Base-by-base conservation (phyloP, 2,888 invertebrate species). In the Cerceris ruficornis region DNA sequence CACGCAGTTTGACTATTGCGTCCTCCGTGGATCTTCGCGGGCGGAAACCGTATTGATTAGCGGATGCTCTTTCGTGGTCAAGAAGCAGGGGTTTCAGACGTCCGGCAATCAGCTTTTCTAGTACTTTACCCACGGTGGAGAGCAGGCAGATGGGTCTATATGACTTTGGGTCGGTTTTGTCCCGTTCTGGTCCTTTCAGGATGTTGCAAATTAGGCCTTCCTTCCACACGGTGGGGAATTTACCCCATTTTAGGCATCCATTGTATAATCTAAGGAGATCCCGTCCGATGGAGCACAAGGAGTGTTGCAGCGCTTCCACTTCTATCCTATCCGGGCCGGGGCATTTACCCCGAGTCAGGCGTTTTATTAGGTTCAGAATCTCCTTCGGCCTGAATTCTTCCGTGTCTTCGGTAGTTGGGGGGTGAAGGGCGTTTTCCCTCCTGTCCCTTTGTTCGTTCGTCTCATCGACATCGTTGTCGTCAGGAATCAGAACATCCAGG, bases 91-190 rank as follows among this genome's bases (percentile, higher is more conserved):
- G n/a, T 6, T 13, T n/a, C 0, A 74, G 68, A 2, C 42, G 54
- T 0, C 2, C 2, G 1, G 7, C 46, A 0, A 68, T n/a, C 0
- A 70, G 14, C 0, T 65, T 69, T 5, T 75, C 69, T 0, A 75
- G 13, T 0, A 28, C n/a, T 9, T 75, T 66, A 0, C 75, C 70
- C 0, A 70, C 7, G 0, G 70, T 50, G 8, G 61, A 46, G 6
- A 69, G 54, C 2, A 75, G 65, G 15, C 69, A 69, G 0, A 75
- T 75, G 0, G 69, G 64, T 6, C 61, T n/a, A 14, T 70, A 75
- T 0, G 75, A 75, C 1, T 11, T 49, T 0, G 68, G 0, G 0
- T 28, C 49, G 0, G 15, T 14, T 0, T 42, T 58, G 6, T 68
- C 54, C 0, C 14, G 68, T 0, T 60, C 43, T 11, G 28, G n/a